Evolutionary conservation across 92 coral and sea anemone genomes (phyloP), one percentile per base, ranked within the genome.

Genomic region (Bergia puertoricense): DNA sequence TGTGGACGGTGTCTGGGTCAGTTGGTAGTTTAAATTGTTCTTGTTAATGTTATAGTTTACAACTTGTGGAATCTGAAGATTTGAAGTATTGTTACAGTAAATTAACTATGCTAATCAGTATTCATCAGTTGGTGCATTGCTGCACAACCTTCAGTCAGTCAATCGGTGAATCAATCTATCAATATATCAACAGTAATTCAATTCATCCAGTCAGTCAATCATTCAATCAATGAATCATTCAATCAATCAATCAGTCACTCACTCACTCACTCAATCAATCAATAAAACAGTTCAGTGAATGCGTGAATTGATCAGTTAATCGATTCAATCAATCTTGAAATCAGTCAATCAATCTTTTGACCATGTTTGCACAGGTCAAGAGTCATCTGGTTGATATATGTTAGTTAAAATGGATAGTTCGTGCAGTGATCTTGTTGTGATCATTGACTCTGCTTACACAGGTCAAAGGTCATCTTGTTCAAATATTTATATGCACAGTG

Each of bases 1-100:
- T 93, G 95, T 93, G 99, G 99, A 77, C 94, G 94, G 86, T 95
- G 99, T 75, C 81, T 97, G 18, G 99, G 99, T 97, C 20, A 90
- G 94, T 85, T 20, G 0, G 45, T 14, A 11, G 5, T 62, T 23
- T 54, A 11, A 56, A 6, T 57, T 10, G 9, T 75, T 0, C 10
- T 5, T 7, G 23, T 75, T 6, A 75, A 13, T n/a, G 0, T 75
- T 30, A 30, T 30, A 30, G 30, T 30, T 30, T 30, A 30, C 30
- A 30, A 30, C 30, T 75, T 75, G 15, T 44, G 43, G 79, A 62
- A 18, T 62, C 8, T 76, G 43, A 44, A 39, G 44, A 76, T 76
- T 13, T 75, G 43, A 39, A 44, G 20, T 81, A 7, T 4, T 8
- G 77, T 59, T 50, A 46, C 30, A 30, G 30, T 30, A 30, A 30